Base-by-base conservation (phyloP, 2,888 invertebrate species). In the Protonemura montana region DNA sequence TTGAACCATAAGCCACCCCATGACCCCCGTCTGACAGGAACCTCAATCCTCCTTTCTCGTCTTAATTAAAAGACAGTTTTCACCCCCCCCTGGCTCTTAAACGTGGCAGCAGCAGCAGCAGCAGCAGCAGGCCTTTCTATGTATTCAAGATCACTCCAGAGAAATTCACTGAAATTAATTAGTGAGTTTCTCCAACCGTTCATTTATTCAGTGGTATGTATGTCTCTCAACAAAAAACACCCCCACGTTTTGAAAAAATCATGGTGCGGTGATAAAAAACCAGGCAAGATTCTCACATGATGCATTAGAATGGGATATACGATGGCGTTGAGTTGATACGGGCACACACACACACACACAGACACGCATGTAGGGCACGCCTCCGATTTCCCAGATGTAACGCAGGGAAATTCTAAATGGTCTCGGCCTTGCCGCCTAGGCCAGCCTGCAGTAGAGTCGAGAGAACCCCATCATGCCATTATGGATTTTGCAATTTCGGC, bases 1-100 rank as follows among this genome's bases (percentile, higher is more conserved):
- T 59, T 25, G 2, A 7, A 25, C 82, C 82, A 30, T 25, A 81
- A 81, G 16, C 28, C 81, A 35, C 42, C n/a, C 41, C 5, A 35
- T 10, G 35, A 35, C 35, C 35, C 35, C 35, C 35, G 35, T 35
- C 35, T 35, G 35, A 35, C 83, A 26, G 59, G 5, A 30, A 28
- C 84, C 76, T 13, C 25, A 27, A 84, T 84, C 28, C 87, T 80
- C 78, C 85, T 76, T 85, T 84, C 86, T 82, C 86, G 87, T 87
- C 87, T 87, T 87, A 87, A 87, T 87, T 87, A 87, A 87, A 87
- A 87, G 85, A 87, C 86, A 86, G 84, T 87, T 87, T 87, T 86
- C 86, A 86, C 42, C 82, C 81, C 84, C 76, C 76, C 82, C 76
- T 25, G 76, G 84, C 42, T 76, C 84, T 84, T 76, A 84, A 84